Conservation (phyloP, 2,888 invertebrate species). For the Griposia aprilina region DNA sequence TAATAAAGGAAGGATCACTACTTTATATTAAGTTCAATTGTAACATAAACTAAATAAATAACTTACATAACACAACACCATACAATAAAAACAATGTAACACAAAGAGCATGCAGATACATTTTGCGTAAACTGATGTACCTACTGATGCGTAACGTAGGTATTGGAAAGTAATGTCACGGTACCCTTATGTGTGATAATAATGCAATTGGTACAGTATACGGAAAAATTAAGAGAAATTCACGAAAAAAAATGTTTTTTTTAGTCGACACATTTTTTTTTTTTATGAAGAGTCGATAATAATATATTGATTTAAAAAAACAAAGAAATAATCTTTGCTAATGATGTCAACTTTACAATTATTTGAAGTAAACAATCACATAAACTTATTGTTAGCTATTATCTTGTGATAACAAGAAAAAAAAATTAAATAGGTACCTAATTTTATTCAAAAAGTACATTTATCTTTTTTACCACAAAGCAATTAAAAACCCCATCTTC, state of each 20-base stretch:
- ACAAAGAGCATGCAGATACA: conserved; percentile 73
- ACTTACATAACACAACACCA: conserved; percentile 55
- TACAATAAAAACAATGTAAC: conserved; percentile 42
- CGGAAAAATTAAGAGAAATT: conserved; percentile 23
- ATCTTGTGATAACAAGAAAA: neutral
- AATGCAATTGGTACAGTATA: conserved; percentile 50
- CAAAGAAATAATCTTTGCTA: neutral
- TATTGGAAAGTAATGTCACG: conserved; percentile 18
- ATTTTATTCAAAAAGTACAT: neutral
- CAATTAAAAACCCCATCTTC: conserved; percentile 35
- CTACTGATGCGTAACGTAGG: conserved; percentile 36
- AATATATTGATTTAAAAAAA: no score
- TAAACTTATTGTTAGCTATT: neutral
- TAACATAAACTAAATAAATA: neutral
- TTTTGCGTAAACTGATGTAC: conserved; percentile 76
- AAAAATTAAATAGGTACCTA: neutral
- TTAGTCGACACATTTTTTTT: neutral
- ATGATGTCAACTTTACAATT: neutral
- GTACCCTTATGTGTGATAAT: conserved; percentile 34
- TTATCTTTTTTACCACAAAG: conserved; percentile 1
- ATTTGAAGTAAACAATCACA: neutral
- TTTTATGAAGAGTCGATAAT: neutral
- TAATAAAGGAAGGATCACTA: neutral
- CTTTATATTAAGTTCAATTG: neutral
- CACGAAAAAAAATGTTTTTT: neutral